Conservation (phyloP, 2,113 vertebrate genomes). For the Albula glossodonta region DNA sequence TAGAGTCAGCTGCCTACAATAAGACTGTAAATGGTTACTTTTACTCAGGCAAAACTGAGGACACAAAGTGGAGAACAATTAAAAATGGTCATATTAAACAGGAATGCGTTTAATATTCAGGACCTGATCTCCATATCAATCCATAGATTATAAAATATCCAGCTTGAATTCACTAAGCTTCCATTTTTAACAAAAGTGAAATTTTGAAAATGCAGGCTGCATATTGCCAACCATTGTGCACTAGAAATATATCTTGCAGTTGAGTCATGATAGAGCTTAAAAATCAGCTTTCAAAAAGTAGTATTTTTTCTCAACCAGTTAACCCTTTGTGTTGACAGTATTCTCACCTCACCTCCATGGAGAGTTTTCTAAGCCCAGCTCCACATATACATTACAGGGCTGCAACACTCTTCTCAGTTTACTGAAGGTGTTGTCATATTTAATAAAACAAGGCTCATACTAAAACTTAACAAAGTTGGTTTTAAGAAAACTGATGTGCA, state of each 20-base stretch:
- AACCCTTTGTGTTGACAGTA: too few species aligned
- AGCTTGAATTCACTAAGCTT: neutral
- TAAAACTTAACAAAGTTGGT: neutral
- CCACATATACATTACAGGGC: too few species aligned
- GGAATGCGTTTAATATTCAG: neutral
- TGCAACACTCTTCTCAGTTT: too few species aligned
- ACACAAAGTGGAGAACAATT: neutral
- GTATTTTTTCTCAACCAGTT: too few species aligned
- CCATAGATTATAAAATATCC: neutral
- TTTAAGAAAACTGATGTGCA: neutral
- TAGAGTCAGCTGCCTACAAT: conserved; percentile 1
- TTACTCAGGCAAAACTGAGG: neutral
- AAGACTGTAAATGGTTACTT: neutral
- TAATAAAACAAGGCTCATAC: neutral
- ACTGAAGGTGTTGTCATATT: neutral
- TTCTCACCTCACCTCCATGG: too few species aligned
- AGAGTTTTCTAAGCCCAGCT: too few species aligned
- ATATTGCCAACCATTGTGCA: neutral
- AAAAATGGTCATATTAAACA: neutral
- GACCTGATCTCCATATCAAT: neutral
- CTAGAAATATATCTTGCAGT: neutral
- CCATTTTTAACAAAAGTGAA: neutral
- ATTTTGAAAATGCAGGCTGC: neutral
- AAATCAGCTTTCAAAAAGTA: neutral
- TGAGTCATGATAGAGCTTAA: neutral